Percentiles rank a stretch among this genome's conserved stretches.
Evolutionary conservation across 2,888 invertebrate genomes (phyloP).

Genomic region (Pharmacophagus antenor): DNA sequence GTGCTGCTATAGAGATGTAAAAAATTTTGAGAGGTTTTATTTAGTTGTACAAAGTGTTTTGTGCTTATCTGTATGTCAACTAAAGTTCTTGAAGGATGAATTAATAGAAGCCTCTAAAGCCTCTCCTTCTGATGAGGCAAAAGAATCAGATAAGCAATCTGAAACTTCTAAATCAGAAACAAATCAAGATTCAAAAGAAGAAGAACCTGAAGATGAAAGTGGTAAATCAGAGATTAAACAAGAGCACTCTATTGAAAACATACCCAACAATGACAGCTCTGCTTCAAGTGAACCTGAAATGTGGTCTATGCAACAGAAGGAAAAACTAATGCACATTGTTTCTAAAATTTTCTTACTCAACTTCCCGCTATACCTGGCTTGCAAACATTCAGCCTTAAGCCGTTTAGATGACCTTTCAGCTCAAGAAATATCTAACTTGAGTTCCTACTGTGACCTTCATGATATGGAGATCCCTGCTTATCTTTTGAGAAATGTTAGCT

Average conservation of each 20-base stretch:
- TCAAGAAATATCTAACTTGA: constrained; percentile 89
- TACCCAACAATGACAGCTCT: constrained; percentile 37
- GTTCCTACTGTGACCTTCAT: constrained; percentile 93
- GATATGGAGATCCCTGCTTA: constrained; percentile 96
- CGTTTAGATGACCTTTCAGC: constrained; percentile 91
- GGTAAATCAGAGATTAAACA: constrained; percentile 45
- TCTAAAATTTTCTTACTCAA: constrained; percentile 93
- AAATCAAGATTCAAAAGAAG: constrained; percentile 46
- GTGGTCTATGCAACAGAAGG: constrained; percentile 92
- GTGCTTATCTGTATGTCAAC: constrained; percentile 89
- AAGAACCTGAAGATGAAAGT: constrained; percentile 43
- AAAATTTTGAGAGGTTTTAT: constrained; percentile 95
- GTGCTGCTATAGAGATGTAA: constrained; percentile 95
- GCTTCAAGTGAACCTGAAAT: constrained; percentile 51
- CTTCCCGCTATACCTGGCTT: constrained; percentile 93
- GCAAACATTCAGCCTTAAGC: constrained; percentile 90
- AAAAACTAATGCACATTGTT: constrained; percentile 92
- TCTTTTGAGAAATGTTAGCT: constrained; percentile 93
- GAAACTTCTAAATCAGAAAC: constrained; percentile 49
- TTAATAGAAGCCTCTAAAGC: constrained; percentile 66
- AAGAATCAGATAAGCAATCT: constrained; percentile 48
- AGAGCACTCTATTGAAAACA: constrained; percentile 35
- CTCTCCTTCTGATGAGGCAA: constrained; percentile 46
- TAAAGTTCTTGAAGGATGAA: constrained; percentile 86
- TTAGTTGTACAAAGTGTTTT: constrained; percentile 93